A percentile compares a stretch with the other conserved stretches of the same genome.
These are phyloP conservation scores for Hemiprocne comata DNA, from an alignment of 2,113 vertebrate species.

Conservation along the genomic window DNA sequence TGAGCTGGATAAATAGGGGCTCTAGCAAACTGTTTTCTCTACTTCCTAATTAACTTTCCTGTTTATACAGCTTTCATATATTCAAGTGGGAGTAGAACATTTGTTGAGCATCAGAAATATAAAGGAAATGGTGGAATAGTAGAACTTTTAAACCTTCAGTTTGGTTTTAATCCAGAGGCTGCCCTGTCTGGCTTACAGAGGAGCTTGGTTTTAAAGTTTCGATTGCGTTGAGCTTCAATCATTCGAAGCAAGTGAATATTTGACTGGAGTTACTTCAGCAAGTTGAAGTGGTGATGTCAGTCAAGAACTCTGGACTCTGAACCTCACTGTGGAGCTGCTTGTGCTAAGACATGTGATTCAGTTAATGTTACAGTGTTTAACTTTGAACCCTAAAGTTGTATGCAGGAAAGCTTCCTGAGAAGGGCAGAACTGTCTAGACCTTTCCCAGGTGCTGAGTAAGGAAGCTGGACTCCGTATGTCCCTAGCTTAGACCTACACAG, in stretches of 20 bases:
- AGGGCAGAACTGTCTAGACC: background rate
- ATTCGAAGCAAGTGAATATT: background rate
- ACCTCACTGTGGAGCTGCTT: background rate
- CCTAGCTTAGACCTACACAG: accelerated
- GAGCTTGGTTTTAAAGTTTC: background rate
- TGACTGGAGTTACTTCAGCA: background rate
- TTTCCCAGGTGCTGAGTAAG: accelerated
- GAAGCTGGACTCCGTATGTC: background rate
- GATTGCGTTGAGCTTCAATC: accelerated
- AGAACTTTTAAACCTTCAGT: background rate
- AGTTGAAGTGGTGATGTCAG: background rate
- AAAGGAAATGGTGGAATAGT: background rate
- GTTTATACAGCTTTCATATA: background rate
- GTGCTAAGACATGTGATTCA: background rate
- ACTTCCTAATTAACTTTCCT: slow-evolving; percentile 47
- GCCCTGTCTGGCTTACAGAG: background rate
- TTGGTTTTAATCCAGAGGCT: background rate
- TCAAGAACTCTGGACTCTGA: background rate
- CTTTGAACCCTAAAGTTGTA: background rate
- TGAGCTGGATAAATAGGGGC: background rate
- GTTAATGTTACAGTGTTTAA: background rate
- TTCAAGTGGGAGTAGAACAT: background rate
- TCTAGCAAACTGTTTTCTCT: slow-evolving; percentile 38
- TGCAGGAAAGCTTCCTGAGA: background rate
- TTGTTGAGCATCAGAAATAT: background rate